Evolutionary conservation across 2,888 invertebrate species (phyloP), one percentile per base, ranked within the genome.

Genomic region (Tetrapedia diversipes): DNA sequence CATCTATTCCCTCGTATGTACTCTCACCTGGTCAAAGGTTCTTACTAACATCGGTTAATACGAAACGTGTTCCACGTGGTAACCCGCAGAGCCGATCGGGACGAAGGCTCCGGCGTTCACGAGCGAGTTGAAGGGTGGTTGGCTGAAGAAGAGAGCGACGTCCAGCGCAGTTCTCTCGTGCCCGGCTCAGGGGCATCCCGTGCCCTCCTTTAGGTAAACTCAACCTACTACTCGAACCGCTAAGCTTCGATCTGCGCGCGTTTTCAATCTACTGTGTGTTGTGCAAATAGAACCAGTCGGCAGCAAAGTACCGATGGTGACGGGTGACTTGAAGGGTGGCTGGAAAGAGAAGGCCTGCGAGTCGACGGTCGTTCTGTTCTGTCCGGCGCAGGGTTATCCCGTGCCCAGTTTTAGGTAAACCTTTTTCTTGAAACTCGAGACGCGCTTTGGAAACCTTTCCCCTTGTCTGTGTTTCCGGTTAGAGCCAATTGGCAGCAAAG

Each of bases 301-400:
- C 64, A 92, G 92, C 43, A 93, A 94, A 88, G 92, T 92, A 29
- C 94, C 94, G 22, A 92, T 93, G 54, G 93, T 94, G 86, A 93
- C 93, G 2, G 94, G 94, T 83, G 94, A 95, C 83, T 94, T 90
- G 63, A 92, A 90, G 83, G 88, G 88, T 29, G 87, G 88, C 75
- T 85, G 86, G 87, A 82, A 84, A 65, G 74, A 84, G 53, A 86
- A 75, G 69, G 47, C 49, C 16, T 65, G 67, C 32, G 70, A 72
- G 37, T 80, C 80, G 34, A 84, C 92, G 85, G 93, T 94, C 84
- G 93, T 94, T 32, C 91, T 95, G 85, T 92, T 94, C 88, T 96
- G 96, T 91, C 95, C 95, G 64, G 96, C 95, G 82, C 95, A 96
- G 93, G 95, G 94, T 83, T 95, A 92, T 92, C 96, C 96, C 66